Percentiles rank a stretch among this genome's conserved stretches.
phyloP scores from a whole-genome alignment of 1,140 invertebrate genomes.

The Cherax destructor region DNA sequence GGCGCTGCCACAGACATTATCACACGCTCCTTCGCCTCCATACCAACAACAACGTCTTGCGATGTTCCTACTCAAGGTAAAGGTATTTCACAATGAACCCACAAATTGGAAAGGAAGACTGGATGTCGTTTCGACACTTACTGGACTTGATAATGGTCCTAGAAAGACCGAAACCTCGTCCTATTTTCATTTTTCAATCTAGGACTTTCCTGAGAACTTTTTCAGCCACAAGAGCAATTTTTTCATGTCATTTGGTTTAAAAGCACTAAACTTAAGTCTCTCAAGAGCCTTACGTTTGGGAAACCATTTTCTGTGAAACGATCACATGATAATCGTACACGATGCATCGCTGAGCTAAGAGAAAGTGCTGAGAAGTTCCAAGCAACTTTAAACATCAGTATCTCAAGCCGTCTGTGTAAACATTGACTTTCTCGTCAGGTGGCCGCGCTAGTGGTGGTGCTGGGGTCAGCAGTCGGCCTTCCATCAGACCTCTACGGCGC shows the following conservation, averaged over 20 bases:
- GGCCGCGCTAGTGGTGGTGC: slow-evolving; percentile 8
- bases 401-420: background rate
- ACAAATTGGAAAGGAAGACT: too few species aligned
- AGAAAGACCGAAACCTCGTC: too few species aligned
- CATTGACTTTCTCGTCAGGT: slow-evolving; percentile 1
- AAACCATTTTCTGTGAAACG: too few species aligned
- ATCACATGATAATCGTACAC: background rate
- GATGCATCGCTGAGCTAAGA: background rate
- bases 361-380: background rate
- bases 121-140: too few species aligned
- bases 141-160: too few species aligned
- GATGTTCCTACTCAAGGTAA: background rate
- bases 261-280: too few species aligned
- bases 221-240: too few species aligned
- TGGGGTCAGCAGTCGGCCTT: background rate
- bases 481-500: slow-evolving; percentile 9
- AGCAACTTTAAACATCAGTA: background rate
- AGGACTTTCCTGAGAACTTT: too few species aligned
- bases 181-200: too few species aligned
- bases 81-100: too few species aligned
- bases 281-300: too few species aligned
- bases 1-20: background rate
- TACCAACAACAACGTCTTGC: background rate
- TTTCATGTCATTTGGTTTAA: too few species aligned
- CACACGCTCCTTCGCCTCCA: background rate